Conservation (phyloP, 2,797 vertebrate genomes). For the Mycteria americana region DNA sequence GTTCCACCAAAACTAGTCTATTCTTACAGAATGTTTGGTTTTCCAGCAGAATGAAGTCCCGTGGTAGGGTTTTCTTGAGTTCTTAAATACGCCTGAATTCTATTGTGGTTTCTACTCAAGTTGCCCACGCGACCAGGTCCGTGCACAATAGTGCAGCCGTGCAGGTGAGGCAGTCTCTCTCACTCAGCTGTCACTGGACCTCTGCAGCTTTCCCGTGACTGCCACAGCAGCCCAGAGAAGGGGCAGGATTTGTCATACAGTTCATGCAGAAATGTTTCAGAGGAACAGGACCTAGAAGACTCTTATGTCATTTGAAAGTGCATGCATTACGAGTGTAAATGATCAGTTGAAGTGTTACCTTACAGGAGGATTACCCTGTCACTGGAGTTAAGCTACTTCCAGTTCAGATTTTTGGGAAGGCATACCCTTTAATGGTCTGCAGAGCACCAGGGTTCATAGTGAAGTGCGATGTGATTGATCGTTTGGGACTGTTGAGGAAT, state of each 20-base stretch:
- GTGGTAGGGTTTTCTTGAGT: background rate
- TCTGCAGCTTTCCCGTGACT: background rate
- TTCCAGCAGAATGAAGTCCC: background rate
- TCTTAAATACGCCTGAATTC: fast-evolving
- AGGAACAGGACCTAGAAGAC: background rate
- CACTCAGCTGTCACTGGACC: fast-evolving
- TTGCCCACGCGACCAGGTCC: fast-evolving
- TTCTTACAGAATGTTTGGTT: background rate
- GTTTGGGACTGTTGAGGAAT: background rate
- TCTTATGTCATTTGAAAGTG: background rate
- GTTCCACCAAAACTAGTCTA: background rate
- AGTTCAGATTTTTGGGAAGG: background rate
- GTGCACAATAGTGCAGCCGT: fast-evolving
- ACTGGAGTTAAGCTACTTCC: background rate
- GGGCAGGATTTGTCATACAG: background rate
- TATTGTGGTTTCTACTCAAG: background rate
- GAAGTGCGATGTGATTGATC: background rate
- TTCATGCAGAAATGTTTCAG: background rate
- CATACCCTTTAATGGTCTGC: background rate
- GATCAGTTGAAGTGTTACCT: background rate
- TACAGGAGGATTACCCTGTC: background rate
- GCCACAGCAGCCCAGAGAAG: background rate
- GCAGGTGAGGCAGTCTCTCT: background rate
- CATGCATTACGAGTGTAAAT: background rate
- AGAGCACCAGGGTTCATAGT: background rate